Conservation (phyloP, 2,888 invertebrate species). For the Caradrina clavipalpis region DNA sequence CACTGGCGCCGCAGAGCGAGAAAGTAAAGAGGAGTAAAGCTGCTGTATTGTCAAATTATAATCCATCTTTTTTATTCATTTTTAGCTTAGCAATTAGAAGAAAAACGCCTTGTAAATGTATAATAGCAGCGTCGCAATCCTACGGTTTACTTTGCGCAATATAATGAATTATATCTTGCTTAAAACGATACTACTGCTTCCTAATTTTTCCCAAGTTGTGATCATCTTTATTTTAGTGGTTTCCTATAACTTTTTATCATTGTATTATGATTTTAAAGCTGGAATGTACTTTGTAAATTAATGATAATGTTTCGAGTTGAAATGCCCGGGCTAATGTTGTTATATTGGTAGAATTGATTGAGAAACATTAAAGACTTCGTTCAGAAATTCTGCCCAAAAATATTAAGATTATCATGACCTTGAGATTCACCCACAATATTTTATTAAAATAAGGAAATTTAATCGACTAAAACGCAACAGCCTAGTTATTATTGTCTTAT, state of each 20-base stretch:
- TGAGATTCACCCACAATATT: not conserved
- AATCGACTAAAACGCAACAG: too few relatives aligned
- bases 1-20: constrained; percentile 69
- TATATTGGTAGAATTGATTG: constrained; percentile 27
- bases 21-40: constrained; percentile 52
- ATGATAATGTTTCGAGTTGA: constrained; percentile 15
- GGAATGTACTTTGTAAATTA: not conserved
- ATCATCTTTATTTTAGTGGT: not conserved
- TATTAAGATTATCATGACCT: not conserved
- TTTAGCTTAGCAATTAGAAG: not conserved
- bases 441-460: not conserved
- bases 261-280: not conserved
- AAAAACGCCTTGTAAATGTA: not conserved
- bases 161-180: not conserved
- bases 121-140: not conserved
- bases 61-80: constrained; percentile 10
- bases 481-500: not conserved
- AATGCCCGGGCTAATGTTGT: constrained; percentile 38
- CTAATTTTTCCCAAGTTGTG: not conserved
- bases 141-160: not conserved
- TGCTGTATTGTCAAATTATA: constrained; percentile 48
- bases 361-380: constrained; percentile 31
- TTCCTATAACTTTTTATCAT: not conserved
- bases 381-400: constrained; percentile 10
- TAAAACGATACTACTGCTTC: not conserved